phyloP scores from a whole-genome alignment of 1,140 invertebrate genomes.

The Drosophila subpulchrella region DNA sequence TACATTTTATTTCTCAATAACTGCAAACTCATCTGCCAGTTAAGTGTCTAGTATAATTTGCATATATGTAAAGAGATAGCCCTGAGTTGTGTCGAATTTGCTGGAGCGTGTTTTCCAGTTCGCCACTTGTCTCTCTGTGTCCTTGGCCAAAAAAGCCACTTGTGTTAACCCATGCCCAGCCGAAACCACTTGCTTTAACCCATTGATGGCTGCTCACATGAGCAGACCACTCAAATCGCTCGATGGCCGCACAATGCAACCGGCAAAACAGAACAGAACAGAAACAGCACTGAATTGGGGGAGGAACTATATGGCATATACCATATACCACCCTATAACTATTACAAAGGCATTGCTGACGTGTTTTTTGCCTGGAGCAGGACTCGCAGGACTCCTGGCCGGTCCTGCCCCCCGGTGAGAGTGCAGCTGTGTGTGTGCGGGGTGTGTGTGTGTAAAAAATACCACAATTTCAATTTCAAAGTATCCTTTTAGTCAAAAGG shows the following conservation, averaged over 20 bases:
- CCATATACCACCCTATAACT: neutral
- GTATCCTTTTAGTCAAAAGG: conserved; percentile 82
- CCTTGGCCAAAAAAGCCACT: neutral
- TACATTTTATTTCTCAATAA: neutral
- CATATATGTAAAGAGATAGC: neutral
- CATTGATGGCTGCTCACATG: conserved; percentile 14
- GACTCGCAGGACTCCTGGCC: neutral
- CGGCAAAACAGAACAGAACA: conserved; percentile 14
- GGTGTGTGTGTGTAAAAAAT: conserved; percentile 45
- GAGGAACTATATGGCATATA: neutral
- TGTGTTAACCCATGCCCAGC: neutral
- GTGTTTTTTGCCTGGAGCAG: conserved; percentile 10
- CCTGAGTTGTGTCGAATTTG: neutral
- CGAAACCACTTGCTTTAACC: neutral
- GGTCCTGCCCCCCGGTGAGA: conserved; percentile 11
- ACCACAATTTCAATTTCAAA: conserved; percentile 83
- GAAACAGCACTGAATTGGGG: conserved; percentile 14
- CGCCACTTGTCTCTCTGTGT: conserved; percentile 11
- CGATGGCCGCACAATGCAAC: conserved; percentile 29
- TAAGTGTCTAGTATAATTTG: neutral
- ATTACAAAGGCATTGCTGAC: conserved; percentile 33
- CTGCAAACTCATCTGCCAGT: neutral
- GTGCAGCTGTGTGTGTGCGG: conserved; percentile 25
- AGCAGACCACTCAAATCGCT: conserved; percentile 23
- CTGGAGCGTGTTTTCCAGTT: neutral